These are phyloP conservation scores for Drosophila persimilis DNA, from an alignment of 1,140 invertebrate genomes.

Conservation along the genomic window DNA sequence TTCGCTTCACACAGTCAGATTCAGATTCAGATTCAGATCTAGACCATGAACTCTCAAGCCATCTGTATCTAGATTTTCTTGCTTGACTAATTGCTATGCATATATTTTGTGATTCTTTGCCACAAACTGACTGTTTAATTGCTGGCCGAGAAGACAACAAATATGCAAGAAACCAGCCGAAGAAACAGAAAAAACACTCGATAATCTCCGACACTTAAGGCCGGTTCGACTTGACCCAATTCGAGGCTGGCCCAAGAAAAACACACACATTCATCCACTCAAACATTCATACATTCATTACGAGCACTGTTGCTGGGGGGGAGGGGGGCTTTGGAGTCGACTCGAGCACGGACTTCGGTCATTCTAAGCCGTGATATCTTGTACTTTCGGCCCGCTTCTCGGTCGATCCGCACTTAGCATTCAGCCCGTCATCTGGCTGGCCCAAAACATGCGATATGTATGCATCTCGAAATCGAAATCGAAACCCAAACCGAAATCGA, in stretches of 20 bases:
- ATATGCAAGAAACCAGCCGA: not conserved
- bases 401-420: conserved; percentile 51
- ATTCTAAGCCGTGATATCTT: conserved; percentile 39
- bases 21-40: not conserved
- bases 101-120: conserved; percentile 6
- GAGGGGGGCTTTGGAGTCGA: not conserved
- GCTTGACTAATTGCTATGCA: too few relatives aligned
- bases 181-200: conserved; percentile 22
- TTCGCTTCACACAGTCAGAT: too few relatives aligned
- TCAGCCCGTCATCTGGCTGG: conserved; percentile 47
- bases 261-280: not conserved
- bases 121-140: conserved; percentile 43
- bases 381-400: conserved; percentile 13
- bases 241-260: conserved; percentile 40
- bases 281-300: conserved; percentile 15
- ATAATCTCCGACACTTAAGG: conserved; percentile 15
- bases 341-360: conserved; percentile 24
- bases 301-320: not conserved
- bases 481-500: conserved; percentile 1
- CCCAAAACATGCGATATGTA: conserved; percentile 52
- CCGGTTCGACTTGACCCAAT: conserved; percentile 73
- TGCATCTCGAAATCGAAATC: conserved; percentile 38
- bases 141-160: conserved; percentile 20
- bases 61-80: too few relatives aligned
- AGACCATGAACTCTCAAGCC: too few relatives aligned